Conservation (phyloP, 2,113 vertebrate species). For the Lucifuga dentata region DNA sequence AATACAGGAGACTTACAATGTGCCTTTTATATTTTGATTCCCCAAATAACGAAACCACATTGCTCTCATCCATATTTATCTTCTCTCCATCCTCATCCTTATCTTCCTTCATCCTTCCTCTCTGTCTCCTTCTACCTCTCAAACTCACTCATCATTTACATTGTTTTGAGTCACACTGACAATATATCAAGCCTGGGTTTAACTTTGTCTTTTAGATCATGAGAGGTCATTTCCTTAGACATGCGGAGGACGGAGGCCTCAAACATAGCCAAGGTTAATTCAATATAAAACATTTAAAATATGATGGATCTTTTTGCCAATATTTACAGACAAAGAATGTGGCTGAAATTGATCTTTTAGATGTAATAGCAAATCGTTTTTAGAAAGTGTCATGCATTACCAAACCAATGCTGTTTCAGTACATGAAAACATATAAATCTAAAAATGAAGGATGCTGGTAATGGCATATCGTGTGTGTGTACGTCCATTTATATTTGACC, state of each 20-base stretch:
- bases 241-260: conserved; percentile 18
- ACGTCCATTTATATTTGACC: background rate
- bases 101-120: background rate
- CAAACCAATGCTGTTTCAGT: conserved; percentile 24
- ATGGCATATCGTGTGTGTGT: conserved; percentile 4
- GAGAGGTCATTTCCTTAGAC: conserved; percentile 24
- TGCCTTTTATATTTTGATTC: conserved; percentile 9
- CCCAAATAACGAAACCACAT: conserved; percentile 16
- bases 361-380: conserved; percentile 63
- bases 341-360: conserved; percentile 54
- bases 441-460: conserved; percentile 28
- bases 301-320: conserved; percentile 62
- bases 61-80: background rate
- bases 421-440: conserved; percentile 54
- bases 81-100: no score
- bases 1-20: background rate
- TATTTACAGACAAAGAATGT: conserved; percentile 28
- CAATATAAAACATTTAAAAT: conserved; percentile 40
- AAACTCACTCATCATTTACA: conserved; percentile 9
- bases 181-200: conserved; percentile 49
- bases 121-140: background rate
- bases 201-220: conserved; percentile 7
- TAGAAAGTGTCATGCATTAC: conserved; percentile 39
- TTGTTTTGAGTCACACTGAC: background rate
- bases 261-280: conserved; percentile 60